Evolutionary conservation across 2,113 vertebrate species (phyloP).

Genomic region (Balaenoptera acutorostrata): DNA sequence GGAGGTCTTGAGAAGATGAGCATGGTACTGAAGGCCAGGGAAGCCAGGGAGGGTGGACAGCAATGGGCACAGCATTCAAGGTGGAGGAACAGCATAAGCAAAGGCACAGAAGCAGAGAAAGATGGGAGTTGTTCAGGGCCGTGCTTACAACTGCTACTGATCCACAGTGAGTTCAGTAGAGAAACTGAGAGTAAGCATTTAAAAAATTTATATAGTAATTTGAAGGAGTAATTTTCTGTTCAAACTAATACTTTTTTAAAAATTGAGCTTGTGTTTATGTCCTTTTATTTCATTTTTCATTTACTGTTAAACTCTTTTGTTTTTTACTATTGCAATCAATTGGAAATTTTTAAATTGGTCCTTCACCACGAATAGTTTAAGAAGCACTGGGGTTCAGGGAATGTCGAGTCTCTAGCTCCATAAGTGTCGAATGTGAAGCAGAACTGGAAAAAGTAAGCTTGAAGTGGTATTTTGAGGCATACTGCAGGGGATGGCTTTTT

Average conservation of each 20-base stretch:
- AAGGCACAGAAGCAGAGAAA: not conserved
- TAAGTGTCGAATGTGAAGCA: not conserved
- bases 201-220: not conserved
- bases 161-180: not conserved
- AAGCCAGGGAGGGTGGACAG: too few species aligned
- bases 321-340: not conserved
- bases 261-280: not conserved
- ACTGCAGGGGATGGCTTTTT: not conserved
- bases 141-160: not conserved
- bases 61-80: not conserved
- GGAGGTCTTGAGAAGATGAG: not conserved
- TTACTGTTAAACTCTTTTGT: not conserved
- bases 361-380: not conserved
- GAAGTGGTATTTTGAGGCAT: not conserved
- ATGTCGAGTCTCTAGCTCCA: not conserved
- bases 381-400: not conserved
- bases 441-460: not conserved
- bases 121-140: not conserved
- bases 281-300: not conserved
- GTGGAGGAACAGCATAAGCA: not conserved
- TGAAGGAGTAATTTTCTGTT: not conserved
- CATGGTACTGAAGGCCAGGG: not conserved
- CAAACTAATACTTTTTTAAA: not conserved
- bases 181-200: not conserved
- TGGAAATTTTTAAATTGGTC: not conserved